Conservation (phyloP, 2,113 vertebrate species). For the Elachura formosa region DNA sequence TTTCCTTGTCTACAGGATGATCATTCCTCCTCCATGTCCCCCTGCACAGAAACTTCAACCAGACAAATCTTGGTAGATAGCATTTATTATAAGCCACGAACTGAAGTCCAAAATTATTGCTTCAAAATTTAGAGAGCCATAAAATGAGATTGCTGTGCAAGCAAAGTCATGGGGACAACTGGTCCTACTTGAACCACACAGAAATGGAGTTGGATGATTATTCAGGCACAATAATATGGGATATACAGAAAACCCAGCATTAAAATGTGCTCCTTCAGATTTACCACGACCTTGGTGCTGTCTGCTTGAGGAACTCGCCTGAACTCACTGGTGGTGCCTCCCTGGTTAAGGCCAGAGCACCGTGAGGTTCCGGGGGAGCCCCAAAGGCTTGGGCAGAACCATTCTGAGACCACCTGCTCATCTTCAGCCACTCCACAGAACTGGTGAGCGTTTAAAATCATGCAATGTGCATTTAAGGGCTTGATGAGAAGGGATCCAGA, state of each 20-base stretch:
- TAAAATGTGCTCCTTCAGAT: not conserved
- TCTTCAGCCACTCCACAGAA: not conserved
- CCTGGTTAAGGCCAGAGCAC: not conserved
- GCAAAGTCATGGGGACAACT: not conserved
- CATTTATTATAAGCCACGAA: not conserved
- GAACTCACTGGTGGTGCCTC: accelerated
- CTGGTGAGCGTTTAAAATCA: not conserved
- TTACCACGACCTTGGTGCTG: not conserved
- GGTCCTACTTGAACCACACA: not conserved
- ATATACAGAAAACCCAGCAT: not conserved
- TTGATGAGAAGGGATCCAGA: not conserved
- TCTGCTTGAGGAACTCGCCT: not conserved
- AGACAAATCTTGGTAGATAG: not conserved
- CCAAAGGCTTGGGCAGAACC: not conserved
- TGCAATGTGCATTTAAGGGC: not conserved
- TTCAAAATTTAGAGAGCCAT: not conserved
- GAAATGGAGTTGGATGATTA: not conserved
- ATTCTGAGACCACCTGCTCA: not conserved
- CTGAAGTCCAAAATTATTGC: not conserved
- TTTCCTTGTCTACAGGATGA: accelerated
- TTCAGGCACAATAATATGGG: not conserved
- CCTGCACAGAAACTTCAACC: not conserved
- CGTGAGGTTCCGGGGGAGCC: not conserved
- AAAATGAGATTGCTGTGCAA: not conserved
- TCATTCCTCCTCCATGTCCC: not conserved